Percentiles rank a stretch among this genome's conserved stretches.
These are phyloP conservation scores for Xanthorhoe spadicearia DNA, from an alignment of 2,888 invertebrate species.

Conservation along the genomic window DNA sequence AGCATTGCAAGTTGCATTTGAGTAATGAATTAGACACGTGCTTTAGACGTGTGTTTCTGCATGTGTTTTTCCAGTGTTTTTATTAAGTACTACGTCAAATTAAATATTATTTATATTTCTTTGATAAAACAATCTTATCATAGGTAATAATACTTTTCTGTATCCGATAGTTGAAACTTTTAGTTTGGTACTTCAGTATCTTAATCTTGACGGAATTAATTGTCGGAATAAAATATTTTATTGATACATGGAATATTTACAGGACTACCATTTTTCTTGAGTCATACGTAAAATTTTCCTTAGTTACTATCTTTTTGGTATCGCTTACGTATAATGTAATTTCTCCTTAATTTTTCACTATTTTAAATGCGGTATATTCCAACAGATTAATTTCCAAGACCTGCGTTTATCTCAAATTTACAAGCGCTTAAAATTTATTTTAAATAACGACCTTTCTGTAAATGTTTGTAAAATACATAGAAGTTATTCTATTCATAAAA, in stretches of 20 bases:
- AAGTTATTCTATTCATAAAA: too few relatives aligned
- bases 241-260: neutral
- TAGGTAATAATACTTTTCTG: neutral
- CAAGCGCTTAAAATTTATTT: too few relatives aligned
- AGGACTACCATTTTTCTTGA: too few relatives aligned
- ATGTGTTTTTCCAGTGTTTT: conserved; percentile 1
- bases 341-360: too few relatives aligned
- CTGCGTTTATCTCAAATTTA: too few relatives aligned
- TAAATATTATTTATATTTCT: neutral
- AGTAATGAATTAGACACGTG: conserved; percentile 19
- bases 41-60: neutral
- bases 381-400: too few relatives aligned
- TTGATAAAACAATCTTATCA: neutral
- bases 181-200: neutral
- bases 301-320: too few relatives aligned
- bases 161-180: neutral
- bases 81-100: neutral
- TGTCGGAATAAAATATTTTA: neutral
- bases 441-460: too few relatives aligned
- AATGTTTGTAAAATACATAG: too few relatives aligned
- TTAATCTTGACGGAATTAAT: neutral
- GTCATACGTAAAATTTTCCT: too few relatives aligned
- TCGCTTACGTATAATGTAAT: too few relatives aligned
- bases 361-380: too few relatives aligned
- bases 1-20: conserved; percentile 23